These are phyloP conservation scores for Seriola aureovittata DNA, from an alignment of 2,113 vertebrate genomes.

Conservation along the genomic window DNA sequence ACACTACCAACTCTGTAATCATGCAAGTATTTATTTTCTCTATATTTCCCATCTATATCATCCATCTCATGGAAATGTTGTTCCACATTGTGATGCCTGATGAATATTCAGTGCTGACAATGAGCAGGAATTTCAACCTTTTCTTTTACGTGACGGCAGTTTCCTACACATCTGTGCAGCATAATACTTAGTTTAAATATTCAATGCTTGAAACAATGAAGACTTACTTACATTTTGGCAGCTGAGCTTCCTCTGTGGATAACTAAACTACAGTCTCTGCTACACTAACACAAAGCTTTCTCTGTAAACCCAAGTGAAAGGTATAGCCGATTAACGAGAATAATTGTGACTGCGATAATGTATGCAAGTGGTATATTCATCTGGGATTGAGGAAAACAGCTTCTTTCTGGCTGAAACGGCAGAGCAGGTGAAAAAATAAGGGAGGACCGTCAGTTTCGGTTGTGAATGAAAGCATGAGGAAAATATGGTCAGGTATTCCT, in stretches of 20 bases:
- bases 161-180: neutral
- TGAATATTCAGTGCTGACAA: neutral
- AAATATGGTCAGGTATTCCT: constrained; percentile 44
- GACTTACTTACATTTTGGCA: constrained; percentile 7
- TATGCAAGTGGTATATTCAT: constrained; percentile 1
- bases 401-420: constrained; percentile 32
- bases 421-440: constrained; percentile 23
- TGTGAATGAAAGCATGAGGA: constrained; percentile 36
- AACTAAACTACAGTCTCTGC: neutral
- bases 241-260: neutral
- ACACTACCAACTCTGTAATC: neutral
- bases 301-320: neutral
- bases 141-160: neutral
- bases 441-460: neutral
- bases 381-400: neutral
- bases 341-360: neutral
- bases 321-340: neutral
- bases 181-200: neutral
- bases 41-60: neutral
- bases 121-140: neutral
- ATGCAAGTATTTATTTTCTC: neutral
- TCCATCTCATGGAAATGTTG: neutral
- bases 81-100: neutral
- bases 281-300: constrained; percentile 1
- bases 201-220: neutral